Base-by-base conservation (phyloP, 2,113 vertebrate species). In the Acrocephalus arundinaceus region DNA sequence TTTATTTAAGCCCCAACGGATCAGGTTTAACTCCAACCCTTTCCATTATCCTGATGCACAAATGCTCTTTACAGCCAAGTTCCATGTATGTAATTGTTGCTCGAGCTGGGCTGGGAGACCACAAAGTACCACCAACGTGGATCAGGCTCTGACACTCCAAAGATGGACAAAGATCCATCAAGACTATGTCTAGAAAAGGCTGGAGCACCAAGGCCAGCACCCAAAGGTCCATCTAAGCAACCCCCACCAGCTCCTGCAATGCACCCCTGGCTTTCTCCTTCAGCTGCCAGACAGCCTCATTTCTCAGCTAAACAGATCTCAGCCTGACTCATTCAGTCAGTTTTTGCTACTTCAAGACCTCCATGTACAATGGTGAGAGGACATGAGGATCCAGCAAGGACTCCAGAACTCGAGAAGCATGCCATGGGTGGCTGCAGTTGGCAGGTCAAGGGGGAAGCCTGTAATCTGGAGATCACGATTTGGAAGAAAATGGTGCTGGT, bases 1-100 rank as follows among this genome's bases (percentile, higher is more conserved):
- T 65, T 95, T 94, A 83, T 61, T 91, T 92, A 91, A 91, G 72
- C 68, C 67, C 71, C 0, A 4, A 27, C 1, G 4, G 84, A 92
- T 94, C 91, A 71, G 81, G 83, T 94, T 95, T 94, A 94, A 93
- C 67, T 76, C 71, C 20, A 90, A 2, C 28, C 54, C 30, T 7
- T 87, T 79, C 89, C 75, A 81, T 90, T 92, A 94, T 93, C 58
- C 76, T 1, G 0, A 61, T 41, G 80, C 70, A 91, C 84, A 93
- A 93, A 89, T 73, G 63, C 55, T 78, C 68, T 77, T 87, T 90
- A 75, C 14, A 90, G 77, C 61, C 10, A 4, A 75, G 81, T 52
- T 79, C 49, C 1, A 0, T 52, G n/a, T 48, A 87, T 65, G 51
- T 75, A 63, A 92, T 28, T 66, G 82, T 39, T 63, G 67, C 63